Base-by-base conservation (phyloP, 2,888 invertebrate genomes). In the Lasioglossum malachurum region DNA sequence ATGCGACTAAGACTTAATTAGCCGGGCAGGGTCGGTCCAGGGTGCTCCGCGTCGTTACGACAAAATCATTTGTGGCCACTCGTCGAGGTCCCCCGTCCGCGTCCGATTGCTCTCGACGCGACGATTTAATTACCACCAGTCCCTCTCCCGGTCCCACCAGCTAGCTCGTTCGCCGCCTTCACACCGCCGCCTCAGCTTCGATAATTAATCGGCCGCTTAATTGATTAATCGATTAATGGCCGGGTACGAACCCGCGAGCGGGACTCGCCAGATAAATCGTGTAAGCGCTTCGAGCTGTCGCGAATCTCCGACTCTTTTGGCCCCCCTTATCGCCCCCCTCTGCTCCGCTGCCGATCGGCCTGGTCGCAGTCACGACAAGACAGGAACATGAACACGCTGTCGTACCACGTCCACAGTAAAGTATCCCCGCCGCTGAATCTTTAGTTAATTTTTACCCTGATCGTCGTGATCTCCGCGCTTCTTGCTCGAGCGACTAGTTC, bases 201-300 rank as follows among this genome's bases (percentile, higher is more conserved):
- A 91, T 92, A 93, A 92, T 93, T 92, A 93, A 93, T 93, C 91
- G 92, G 83, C 84, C 88, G 90, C 89, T 91, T 93, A 93, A 92
- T 93, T 93, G 92, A 93, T 92, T 93, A 91, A 93, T 92, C 92
- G 91, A 89, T 92, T 92, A 92, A 91, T 92, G 90, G 87, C 82
- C 76, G 80, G 78, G 78, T 76, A 81, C 83, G 87, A 83, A 44
- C 86, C 64, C 82, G 83, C 57, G 67, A 60, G 44, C 80, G 57
- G 75, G 69, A 57, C 67, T 80, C 75, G 67, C 74, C 84, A 87
- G 86, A 89, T 91, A 90, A 90, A 91, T 91, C 87, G 86, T 84
- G 72, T 67, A 73, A 84, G 82, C 75, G 84, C 85, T 79, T 75
- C 83, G 82, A 71, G 72, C 79, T 89, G 89, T 89, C 88, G 91